Evolutionary conservation across 2,113 vertebrate genomes (phyloP), one percentile per base, ranked within the genome.

Genomic region (Acrocephalus arundinaceus): DNA sequence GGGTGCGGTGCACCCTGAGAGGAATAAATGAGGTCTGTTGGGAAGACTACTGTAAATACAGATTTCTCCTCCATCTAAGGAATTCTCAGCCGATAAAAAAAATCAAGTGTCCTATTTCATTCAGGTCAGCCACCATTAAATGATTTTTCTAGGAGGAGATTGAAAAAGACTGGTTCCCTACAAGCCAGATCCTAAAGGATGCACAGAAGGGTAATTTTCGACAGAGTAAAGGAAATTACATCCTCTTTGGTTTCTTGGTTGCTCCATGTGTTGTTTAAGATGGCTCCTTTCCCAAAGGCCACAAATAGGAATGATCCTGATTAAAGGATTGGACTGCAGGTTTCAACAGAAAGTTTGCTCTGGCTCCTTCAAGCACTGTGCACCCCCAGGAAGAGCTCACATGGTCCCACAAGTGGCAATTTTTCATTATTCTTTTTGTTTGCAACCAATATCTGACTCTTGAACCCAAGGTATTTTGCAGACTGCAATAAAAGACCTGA

Each of bases 21-120:
- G 55, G 76, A 89, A 90, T 87, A 76, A 76, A 85, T 67, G 57
- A 85, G 54, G 39, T 54, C 76, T 93, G 37, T 51, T 90, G 77
- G 54, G 68, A 85, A 80, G 57, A 52, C 54, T 51, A 10, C 37
- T 63, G 4, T 16, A 91, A 89, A 33, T 23, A 85, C 28, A 61
- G 51, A 75, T 49, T 90, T 87, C 59, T 77, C 33, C 57, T 70
- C 57, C 55, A 45, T 11, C 51, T 77, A 37, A 85, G 57, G 17
- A 46, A 35, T 66, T 70, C 22, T 61, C 17, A 75, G 15, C 41
- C 57, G 15, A 24, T 68, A 82, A 81, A 87, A 87, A 27, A 87
- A 87, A 27, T 30, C 41, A 33, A 27, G 4, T 31, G 27, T 55
- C 13, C 11, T 31, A 3, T 67, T 86, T 66, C 63, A 71, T 28